Conservation (phyloP, 2,888 invertebrate species). For the Heliconius cydno region DNA sequence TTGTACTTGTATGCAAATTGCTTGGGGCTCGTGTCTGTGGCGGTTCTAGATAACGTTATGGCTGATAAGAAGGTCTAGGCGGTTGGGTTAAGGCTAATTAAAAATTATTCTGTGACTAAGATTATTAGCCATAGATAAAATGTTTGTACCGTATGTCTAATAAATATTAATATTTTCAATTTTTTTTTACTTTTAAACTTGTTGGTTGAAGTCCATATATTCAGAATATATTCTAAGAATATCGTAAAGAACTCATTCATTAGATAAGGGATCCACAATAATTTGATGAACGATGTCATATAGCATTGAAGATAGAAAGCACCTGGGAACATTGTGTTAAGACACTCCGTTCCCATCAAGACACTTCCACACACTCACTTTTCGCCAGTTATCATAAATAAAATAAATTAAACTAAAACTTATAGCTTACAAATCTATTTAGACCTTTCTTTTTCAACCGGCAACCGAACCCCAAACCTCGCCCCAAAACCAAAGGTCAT, state of each 20-base stretch:
- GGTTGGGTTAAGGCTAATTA: conserved; percentile 15
- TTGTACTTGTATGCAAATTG: conserved; percentile 47
- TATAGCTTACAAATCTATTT: conserved; percentile 8
- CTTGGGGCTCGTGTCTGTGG: conserved; percentile 35
- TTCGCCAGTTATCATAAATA: background rate
- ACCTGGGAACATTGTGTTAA: no score
- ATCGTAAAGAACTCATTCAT: background rate
- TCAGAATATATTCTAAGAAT: background rate
- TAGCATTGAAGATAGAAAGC: no score
- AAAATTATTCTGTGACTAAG: background rate
- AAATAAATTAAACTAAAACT: conserved; percentile 15
- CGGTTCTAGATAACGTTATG: conserved; percentile 32
- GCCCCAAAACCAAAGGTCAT: conserved; percentile 45
- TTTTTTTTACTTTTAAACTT: background rate
- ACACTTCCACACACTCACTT: no score
- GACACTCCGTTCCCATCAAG: no score
- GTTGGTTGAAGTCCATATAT: background rate
- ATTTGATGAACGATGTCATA: no score
- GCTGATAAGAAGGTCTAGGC: conserved; percentile 24
- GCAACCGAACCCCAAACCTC: conserved; percentile 21
- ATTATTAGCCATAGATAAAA: background rate
- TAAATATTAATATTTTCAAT: background rate
- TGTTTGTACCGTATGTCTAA: background rate
- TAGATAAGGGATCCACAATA: background rate
- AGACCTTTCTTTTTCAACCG: background rate